Base-by-base conservation (phyloP, 2,797 vertebrate genomes). In the Chloroceryle amazona region DNA sequence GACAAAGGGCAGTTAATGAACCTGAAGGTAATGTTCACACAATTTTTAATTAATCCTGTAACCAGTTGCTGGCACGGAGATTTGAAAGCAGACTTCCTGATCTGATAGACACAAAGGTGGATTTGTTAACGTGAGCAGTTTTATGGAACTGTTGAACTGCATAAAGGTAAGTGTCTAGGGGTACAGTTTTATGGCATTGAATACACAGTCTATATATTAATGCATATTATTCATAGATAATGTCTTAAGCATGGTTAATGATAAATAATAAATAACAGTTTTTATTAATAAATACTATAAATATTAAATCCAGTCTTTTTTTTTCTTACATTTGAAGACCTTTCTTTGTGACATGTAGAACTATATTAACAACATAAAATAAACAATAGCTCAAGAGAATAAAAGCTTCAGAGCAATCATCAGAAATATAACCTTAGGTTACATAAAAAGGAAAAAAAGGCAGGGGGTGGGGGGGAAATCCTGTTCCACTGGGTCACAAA, bases 381-480 rank as follows among this genome's bases (percentile, higher is more conserved):
- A 81, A 75, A 58, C 1, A 2, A 12, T 42, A 78, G 29, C 42
- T 93, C 55, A 67, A 55, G 63, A 73, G 58, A 78, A 72, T 62
- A 60, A 49, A 54, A 19, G 42, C 58, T 94, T 90, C 58, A 66
- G 76, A 84, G 54, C 21, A 52, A 51, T 47, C 35, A 72, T 90
- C 67, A 86, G 55, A 92, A 92, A 89, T 81, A 81, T 7, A 94
- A 84, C 66, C 28, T 75, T 29, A 86, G 62, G 70, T 90, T 93
- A 92, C 28, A 66, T 51, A 11, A 72, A 86, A 91, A 81, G 29
- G 14, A 13, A 54, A 81, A 92, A 90, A 90, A 65, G 8, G 29
- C 87, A n/a, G 49, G 66, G 54, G 55, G 72, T 42, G 86, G 61
- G 58, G 52, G 65, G 94, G 94, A 93, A 96, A 96, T 96, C 93